Conservation (phyloP, 2,888 invertebrate species). For the Drosophila pegasa region DNA sequence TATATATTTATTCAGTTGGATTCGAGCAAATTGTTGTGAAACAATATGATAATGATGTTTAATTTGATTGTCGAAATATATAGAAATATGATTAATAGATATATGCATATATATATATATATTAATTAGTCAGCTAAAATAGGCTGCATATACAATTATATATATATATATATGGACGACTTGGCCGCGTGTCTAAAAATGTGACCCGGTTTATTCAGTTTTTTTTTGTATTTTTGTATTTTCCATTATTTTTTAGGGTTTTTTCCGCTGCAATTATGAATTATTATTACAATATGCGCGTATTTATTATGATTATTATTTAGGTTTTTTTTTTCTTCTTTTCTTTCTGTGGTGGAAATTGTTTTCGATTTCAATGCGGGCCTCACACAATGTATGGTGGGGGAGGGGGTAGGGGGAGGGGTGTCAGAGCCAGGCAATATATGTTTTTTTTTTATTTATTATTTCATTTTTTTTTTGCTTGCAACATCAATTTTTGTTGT, state of each 20-base stretch:
- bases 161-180: not conserved
- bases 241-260: constrained; percentile 25
- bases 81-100: too few species aligned
- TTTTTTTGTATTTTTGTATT: constrained; percentile 19
- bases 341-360: constrained; percentile 14
- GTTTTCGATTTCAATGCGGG: constrained; percentile 40
- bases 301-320: constrained; percentile 45
- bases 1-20: constrained; percentile 14
- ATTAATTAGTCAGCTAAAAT: too few species aligned
- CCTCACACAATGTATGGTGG: not conserved
- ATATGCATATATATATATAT: not conserved
- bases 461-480: constrained; percentile 51
- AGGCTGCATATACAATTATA: not conserved
- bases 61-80: not conserved
- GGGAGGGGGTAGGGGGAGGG: not conserved
- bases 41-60: not conserved
- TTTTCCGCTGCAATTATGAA: constrained; percentile 50
- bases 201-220: constrained; percentile 34
- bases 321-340: not conserved
- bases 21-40: constrained; percentile 1
- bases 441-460: constrained; percentile 35
- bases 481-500: constrained; percentile 45
- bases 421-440: constrained; percentile 28
- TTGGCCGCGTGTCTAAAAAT: constrained; percentile 5
- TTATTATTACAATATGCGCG: constrained; percentile 37